phyloP scores from a whole-genome alignment of 2,888 invertebrate genomes.

The Noctua janthina region DNA sequence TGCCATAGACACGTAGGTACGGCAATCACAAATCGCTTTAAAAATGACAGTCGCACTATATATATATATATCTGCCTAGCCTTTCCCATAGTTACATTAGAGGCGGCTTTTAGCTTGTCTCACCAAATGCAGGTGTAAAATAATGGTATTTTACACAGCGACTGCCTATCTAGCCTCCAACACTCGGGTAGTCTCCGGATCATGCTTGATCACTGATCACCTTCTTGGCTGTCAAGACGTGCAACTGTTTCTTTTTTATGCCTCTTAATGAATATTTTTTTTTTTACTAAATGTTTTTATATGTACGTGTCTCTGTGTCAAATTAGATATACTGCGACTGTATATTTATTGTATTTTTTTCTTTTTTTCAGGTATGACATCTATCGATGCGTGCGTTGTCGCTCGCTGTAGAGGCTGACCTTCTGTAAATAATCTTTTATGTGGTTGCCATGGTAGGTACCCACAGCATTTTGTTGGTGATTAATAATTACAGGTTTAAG shows the following conservation, averaged over 20 bases:
- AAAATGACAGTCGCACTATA: not conserved
- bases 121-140: not conserved
- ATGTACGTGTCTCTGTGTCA: too few species aligned
- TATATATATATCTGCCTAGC: not conserved
- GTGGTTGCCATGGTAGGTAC: constrained; percentile 2
- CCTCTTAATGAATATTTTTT: not conserved
- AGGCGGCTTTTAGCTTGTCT: not conserved
- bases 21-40: not conserved
- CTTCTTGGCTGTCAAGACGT: not conserved
- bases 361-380: constrained; percentile 5
- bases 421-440: constrained; percentile 13
- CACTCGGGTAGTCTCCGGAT: not conserved
- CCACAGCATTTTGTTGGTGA: constrained; percentile 57
- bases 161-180: not conserved
- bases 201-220: too few species aligned
- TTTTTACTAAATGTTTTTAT: not conserved
- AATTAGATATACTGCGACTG: not conserved
- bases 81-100: not conserved
- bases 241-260: not conserved
- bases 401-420: not conserved
- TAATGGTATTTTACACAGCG: not conserved
- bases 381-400: not conserved
- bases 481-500: constrained; percentile 63
- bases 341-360: not conserved
- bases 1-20: not conserved